Percentiles rank a stretch among this genome's conserved stretches.
Conservation (phyloP, 2,888 invertebrate genomes). For the Homarus gammarus region DNA sequence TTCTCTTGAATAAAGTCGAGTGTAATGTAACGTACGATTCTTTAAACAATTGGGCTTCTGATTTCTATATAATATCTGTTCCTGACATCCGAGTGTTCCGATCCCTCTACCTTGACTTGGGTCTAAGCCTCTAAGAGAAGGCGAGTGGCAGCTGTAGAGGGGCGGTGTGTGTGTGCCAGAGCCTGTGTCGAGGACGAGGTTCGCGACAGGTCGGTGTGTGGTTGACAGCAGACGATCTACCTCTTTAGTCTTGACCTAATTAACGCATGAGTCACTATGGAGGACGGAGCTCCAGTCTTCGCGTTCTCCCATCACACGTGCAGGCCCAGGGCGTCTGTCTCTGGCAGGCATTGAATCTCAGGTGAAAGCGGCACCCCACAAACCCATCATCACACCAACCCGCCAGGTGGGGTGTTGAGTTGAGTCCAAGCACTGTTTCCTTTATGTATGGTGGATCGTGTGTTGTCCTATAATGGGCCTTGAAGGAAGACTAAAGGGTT, state of each 20-base stretch:
- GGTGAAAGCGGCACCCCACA: neutral
- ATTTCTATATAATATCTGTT: neutral
- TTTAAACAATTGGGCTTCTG: no score
- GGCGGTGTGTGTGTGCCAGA: neutral
- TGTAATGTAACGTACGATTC: no score
- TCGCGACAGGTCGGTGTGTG: constrained; percentile 14
- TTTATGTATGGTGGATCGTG: no score
- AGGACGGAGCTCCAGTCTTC: neutral
- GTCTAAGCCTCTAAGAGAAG: neutral
- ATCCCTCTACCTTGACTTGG: neutral
- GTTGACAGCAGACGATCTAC: constrained; percentile 35
- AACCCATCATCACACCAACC: no score
- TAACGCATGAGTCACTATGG: constrained; percentile 38
- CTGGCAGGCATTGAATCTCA: neutral
- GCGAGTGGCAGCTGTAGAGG: neutral
- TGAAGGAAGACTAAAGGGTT: no score
- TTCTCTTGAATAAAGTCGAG: no score
- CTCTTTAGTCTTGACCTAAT: constrained; percentile 52
- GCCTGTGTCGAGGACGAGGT: neutral
- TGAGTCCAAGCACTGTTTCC: no score
- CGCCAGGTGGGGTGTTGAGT: no score
- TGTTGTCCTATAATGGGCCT: no score
- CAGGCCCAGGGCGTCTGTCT: neutral
- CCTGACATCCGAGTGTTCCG: neutral
- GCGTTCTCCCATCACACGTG: constrained; percentile 6